Conservation (phyloP, 2,888 invertebrate species). For the Nomada flava region DNA sequence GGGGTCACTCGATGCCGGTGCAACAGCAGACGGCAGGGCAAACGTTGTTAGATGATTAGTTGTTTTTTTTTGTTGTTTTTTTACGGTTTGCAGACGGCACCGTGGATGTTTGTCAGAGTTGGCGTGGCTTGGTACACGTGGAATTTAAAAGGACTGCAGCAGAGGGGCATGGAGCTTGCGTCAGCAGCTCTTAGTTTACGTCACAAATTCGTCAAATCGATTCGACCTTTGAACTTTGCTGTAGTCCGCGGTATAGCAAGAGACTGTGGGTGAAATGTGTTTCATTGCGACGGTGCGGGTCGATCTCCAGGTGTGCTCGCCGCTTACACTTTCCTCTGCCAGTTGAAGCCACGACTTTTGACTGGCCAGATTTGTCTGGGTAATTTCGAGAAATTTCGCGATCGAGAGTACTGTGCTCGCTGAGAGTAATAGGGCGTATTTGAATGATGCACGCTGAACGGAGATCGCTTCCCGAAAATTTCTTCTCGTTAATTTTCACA, state of each 20-base stretch:
- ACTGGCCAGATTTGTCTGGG: background rate
- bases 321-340: background rate
- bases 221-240: slow-evolving; percentile 33
- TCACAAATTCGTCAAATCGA: slow-evolving; percentile 41
- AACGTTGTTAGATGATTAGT: slow-evolving; percentile 7
- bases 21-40: background rate
- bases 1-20: slow-evolving; percentile 2
- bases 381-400: background rate
- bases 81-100: background rate
- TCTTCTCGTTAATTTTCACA: too few species aligned
- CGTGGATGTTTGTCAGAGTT: background rate
- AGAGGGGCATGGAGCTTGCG: slow-evolving; percentile 4
- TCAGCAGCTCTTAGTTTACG: slow-evolving; percentile 24
- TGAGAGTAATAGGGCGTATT: too few species aligned
- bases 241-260: background rate
- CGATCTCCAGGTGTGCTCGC: background rate
- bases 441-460: too few species aligned
- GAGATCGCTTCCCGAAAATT: too few species aligned
- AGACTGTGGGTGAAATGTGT: background rate
- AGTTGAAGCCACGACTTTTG: background rate
- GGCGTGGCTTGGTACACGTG: background rate
- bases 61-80: background rate
- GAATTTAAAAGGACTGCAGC: background rate
- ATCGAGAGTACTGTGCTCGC: too few species aligned
- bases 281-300: slow-evolving; percentile 2